A percentile compares a stretch with the other conserved stretches of the same genome.
These are phyloP conservation scores for Loris lydekkerianus DNA, from an alignment of 2,797 vertebrate species.

Conservation along the genomic window DNA sequence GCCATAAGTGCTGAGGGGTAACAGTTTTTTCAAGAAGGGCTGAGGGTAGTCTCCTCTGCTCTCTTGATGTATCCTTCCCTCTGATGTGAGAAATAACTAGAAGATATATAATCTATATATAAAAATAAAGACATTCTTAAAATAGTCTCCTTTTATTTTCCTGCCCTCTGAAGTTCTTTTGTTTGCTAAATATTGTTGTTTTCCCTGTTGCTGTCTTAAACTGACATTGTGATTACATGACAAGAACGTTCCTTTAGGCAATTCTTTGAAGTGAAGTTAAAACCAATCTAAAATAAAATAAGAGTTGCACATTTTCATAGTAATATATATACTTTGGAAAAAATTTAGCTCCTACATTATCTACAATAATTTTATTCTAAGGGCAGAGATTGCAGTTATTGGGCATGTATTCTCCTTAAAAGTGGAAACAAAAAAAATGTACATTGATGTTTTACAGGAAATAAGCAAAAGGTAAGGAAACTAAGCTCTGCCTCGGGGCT, in stretches of 20 bases:
- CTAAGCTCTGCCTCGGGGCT: too few relatives aligned
- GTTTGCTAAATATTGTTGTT: background rate
- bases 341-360: background rate
- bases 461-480: too few relatives aligned
- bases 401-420: background rate
- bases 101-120: background rate
- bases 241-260: background rate
- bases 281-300: conserved; percentile 4
- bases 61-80: background rate
- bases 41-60: background rate
- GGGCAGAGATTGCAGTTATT: background rate
- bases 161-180: background rate
- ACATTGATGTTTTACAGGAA: too few relatives aligned
- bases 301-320: background rate
- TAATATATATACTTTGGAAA: background rate
- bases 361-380: background rate
- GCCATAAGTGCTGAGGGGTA: background rate
- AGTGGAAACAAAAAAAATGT: background rate
- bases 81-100: background rate
- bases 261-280: conserved; percentile 48
- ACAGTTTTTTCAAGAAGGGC: background rate
- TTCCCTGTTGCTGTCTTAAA: background rate
- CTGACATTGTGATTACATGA: background rate
- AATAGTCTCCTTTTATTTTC: background rate
- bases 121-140: background rate